A percentile compares a stretch with the other conserved stretches of the same genome.
phyloP scores from a whole-genome alignment of 2,113 vertebrate genomes.

The Edolisoma coerulescens region DNA sequence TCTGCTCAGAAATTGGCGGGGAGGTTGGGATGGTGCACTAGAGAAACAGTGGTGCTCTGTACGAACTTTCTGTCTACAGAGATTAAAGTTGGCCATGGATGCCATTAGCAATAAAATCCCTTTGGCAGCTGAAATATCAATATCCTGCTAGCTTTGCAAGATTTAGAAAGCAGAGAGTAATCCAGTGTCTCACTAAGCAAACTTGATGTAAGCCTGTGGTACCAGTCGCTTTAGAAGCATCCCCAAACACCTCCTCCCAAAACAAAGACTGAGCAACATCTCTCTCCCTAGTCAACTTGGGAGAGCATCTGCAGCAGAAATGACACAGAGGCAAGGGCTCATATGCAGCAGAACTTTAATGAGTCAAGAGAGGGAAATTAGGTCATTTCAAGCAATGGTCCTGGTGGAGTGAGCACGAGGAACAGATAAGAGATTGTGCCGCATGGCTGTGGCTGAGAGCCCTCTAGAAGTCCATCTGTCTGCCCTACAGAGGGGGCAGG shows the following conservation, averaged over 20 bases:
- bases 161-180: not conserved
- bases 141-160: not conserved
- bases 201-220: not conserved
- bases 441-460: no score
- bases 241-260: not conserved
- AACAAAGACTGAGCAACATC: not conserved
- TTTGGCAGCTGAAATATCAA: not conserved
- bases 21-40: not conserved
- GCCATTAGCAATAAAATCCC: not conserved
- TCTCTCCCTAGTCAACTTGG: not conserved
- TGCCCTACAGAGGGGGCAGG: not conserved
- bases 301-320: not conserved
- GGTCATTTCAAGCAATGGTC: accelerated
- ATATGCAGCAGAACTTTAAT: not conserved
- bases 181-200: not conserved
- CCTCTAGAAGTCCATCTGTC: not conserved
- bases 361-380: not conserved
- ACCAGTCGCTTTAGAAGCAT: not conserved
- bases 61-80: not conserved
- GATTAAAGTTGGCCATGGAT: not conserved
- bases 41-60: not conserved
- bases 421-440: not conserved
- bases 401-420: not conserved
- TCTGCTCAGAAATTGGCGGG: not conserved
- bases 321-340: not conserved